phyloP scores from a whole-genome alignment of 2,797 vertebrate species.

The Cercopithecus hamlyni region DNA sequence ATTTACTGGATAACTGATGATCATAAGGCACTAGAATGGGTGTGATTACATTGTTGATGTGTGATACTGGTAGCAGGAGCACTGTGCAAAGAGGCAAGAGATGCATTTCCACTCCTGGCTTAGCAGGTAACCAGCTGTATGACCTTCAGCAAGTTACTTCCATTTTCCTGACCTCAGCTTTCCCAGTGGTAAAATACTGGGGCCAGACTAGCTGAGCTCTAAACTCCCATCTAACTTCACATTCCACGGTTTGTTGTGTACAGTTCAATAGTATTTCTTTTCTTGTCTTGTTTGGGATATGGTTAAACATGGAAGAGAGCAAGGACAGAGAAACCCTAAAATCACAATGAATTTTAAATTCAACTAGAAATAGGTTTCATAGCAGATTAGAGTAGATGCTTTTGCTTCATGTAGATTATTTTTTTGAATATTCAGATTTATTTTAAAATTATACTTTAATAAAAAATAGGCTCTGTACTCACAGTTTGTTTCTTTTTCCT shows the following conservation, averaged over 20 bases:
- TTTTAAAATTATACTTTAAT: slow-evolving; percentile 24
- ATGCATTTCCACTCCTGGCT: background rate
- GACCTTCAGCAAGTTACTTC: background rate
- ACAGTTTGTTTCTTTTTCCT: background rate
- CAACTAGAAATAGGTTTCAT: background rate
- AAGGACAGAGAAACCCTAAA: background rate
- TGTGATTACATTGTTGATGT: background rate
- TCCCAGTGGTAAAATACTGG: background rate
- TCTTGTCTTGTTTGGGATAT: background rate
- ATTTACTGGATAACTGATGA: background rate
- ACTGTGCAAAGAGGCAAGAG: background rate
- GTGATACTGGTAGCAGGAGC: background rate
- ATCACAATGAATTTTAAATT: slow-evolving; percentile 6
- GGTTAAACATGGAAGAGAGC: background rate
- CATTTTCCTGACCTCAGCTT: background rate
- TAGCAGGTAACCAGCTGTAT: background rate
- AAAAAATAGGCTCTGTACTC: background rate
- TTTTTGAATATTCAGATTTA: slow-evolving; percentile 49
- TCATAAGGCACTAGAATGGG: background rate
- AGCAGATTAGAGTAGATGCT: background rate
- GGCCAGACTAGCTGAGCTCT: background rate
- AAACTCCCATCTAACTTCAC: background rate
- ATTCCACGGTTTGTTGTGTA: background rate
- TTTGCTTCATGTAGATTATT: background rate
- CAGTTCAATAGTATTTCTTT: background rate